A percentile compares a stretch with the other conserved stretches of the same genome.
phyloP scores from a whole-genome alignment of 1,140 invertebrate genomes.

The Papilio dardanus region DNA sequence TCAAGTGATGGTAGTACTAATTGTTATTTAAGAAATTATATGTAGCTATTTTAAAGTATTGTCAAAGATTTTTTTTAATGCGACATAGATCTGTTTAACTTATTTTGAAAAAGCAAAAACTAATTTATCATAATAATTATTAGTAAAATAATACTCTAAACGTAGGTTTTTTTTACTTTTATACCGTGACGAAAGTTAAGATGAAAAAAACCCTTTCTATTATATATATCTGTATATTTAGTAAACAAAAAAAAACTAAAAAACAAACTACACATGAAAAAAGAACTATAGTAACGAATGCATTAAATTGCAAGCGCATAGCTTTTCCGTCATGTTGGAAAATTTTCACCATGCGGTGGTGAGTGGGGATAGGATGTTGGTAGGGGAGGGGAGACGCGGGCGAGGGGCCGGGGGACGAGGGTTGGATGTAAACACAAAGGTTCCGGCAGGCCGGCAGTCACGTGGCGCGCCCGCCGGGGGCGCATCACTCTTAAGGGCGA shows the following conservation, averaged over 20 bases:
- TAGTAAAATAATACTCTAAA: too few species aligned
- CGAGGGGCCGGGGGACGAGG: slow-evolving; percentile 48
- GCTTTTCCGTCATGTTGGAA: slow-evolving; percentile 41
- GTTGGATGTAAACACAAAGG: slow-evolving; percentile 77
- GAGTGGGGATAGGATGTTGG: slow-evolving; percentile 52
- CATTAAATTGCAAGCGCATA: slow-evolving; percentile 27
- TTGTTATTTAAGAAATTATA: too few species aligned
- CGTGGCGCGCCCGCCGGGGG: slow-evolving; percentile 77
- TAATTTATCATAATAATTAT: too few species aligned
- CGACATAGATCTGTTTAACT: too few species aligned
- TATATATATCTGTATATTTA: too few species aligned
- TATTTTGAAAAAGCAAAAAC: too few species aligned
- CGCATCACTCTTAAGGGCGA: slow-evolving; percentile 78
- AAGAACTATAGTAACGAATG: background rate
- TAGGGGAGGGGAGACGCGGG: slow-evolving; percentile 44
- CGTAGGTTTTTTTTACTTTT: too few species aligned
- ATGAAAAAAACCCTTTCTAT: too few species aligned
- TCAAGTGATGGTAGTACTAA: background rate
- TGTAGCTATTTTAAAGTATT: too few species aligned
- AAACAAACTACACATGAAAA: background rate
- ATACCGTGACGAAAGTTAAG: too few species aligned
- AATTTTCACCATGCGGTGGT: slow-evolving; percentile 39
- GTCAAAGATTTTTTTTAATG: too few species aligned
- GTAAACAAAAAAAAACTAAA: background rate
- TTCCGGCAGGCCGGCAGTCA: slow-evolving; percentile 74